Conservation (phyloP, 2,797 vertebrate species). For the Anisognathus igniventris region DNA sequence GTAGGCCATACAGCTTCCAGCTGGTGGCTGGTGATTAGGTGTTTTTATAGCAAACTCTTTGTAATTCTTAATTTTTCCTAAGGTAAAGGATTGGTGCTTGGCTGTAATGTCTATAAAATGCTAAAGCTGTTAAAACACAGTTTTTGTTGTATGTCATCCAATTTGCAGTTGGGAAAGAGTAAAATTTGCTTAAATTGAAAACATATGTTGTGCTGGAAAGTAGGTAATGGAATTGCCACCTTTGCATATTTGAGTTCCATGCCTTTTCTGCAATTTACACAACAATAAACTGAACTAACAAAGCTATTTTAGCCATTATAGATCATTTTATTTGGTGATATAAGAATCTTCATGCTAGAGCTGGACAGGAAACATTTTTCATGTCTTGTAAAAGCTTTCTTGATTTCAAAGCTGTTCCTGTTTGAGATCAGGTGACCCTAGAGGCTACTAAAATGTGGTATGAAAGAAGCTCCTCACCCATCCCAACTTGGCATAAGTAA, state of each 20-base stretch:
- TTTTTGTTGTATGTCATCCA: slow-evolving; percentile 61
- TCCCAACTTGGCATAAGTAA: accelerated
- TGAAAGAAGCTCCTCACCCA: background rate
- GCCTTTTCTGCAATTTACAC: background rate
- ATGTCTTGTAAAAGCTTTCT: background rate
- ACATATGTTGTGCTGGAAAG: slow-evolving; percentile 11
- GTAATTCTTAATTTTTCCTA: slow-evolving; percentile 48
- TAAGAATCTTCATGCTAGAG: background rate
- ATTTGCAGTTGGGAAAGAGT: slow-evolving; percentile 51
- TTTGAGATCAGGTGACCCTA: background rate
- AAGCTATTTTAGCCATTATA: slow-evolving; percentile 15
- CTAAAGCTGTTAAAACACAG: slow-evolving; percentile 50
- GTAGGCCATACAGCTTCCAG: background rate
- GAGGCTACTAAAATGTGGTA: background rate
- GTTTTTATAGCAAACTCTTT: slow-evolving; percentile 39
- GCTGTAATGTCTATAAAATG: slow-evolving; percentile 48
- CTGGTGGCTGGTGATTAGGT: slow-evolving; percentile 7
- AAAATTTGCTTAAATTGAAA: slow-evolving; percentile 52
- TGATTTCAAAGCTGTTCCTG: background rate
- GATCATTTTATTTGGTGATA: background rate
- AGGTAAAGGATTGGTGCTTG: slow-evolving; percentile 5
- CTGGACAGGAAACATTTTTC: background rate
- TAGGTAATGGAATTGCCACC: slow-evolving; percentile 16
- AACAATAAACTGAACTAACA: background rate
- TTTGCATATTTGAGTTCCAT: background rate